These are phyloP conservation scores for Cavia porcellus DNA, from an alignment of 2,113 vertebrate genomes.

Conservation along the genomic window DNA sequence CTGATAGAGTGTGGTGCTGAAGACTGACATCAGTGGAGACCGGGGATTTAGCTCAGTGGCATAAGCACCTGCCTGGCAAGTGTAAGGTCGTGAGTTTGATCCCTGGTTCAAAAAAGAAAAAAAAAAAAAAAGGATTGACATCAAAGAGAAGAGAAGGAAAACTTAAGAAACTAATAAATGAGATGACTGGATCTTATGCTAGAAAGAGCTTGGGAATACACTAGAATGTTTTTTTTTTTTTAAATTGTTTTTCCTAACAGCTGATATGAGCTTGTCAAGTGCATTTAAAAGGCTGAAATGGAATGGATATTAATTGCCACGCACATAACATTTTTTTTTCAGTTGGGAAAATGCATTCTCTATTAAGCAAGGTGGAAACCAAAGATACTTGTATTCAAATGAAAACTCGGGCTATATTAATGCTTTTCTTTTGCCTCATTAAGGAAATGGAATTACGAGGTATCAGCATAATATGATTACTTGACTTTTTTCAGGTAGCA, in stretches of 20 bases:
- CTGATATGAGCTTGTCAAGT: not conserved
- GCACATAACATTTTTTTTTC: not conserved
- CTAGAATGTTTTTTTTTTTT: not conserved
- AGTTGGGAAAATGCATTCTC: not conserved
- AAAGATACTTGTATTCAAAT: conserved; percentile 32
- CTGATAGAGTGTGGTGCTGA: not conserved
- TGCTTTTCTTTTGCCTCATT: conserved; percentile 54
- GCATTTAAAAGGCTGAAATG: not conserved
- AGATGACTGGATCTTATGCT: not conserved
- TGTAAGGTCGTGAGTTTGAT: too few relatives aligned
- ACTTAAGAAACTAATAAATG: not conserved
- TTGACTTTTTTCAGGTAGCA: conserved; percentile 58
- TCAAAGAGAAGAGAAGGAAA: not conserved
- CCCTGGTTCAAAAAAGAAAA: too few relatives aligned
- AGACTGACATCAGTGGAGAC: not conserved
- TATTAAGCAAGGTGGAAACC: conserved; percentile 41
- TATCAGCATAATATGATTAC: conserved; percentile 36
- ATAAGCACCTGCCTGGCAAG: too few relatives aligned
- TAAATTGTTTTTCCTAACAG: not conserved
- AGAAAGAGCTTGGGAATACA: not conserved
- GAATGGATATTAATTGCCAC: not conserved
- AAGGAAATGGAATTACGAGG: conserved; percentile 58
- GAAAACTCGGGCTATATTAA: conserved; percentile 55
- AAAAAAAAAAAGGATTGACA: not conserved
- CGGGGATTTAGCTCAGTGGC: too few relatives aligned